Conservation (phyloP, 2,797 vertebrate species). For the Falco cherrug region DNA sequence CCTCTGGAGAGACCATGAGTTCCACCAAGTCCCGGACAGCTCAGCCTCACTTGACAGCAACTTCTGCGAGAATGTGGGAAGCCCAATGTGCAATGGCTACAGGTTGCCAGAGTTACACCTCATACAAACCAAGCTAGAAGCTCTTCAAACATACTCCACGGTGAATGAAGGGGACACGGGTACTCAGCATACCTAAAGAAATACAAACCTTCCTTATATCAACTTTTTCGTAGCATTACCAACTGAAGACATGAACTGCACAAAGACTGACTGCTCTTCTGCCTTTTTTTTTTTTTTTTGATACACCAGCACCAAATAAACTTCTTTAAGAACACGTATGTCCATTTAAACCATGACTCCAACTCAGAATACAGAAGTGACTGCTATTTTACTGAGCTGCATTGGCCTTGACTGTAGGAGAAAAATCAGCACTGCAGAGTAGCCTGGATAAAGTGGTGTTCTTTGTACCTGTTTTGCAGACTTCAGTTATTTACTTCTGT, state of each 20-base stretch:
- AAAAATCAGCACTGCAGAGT: neutral
- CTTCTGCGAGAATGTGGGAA: neutral
- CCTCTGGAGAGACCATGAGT: neutral
- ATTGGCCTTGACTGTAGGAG: neutral
- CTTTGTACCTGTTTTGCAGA: neutral
- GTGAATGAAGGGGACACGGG: neutral
- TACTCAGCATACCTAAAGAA: neutral
- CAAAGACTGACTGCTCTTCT: neutral
- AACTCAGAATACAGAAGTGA: neutral
- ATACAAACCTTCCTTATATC: neutral
- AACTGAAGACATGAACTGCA: neutral
- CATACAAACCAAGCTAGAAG: neutral
- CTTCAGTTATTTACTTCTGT: neutral
- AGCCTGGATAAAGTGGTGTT: neutral
- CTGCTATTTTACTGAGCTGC: neutral
- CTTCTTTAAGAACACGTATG: fast-evolving
- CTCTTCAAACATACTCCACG: neutral
- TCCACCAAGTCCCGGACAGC: neutral
- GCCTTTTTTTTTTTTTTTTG: neutral
- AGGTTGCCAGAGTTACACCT: neutral
- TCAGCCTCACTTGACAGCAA: neutral
- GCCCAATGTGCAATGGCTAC: neutral
- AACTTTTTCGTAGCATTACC: neutral
- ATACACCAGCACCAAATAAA: neutral
- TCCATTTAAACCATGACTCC: neutral